A percentile compares a stretch with the other conserved stretches of the same genome.
These are phyloP conservation scores for Falcaria lacertinaria DNA, from an alignment of 2,888 invertebrate genomes.

Conservation along the genomic window DNA sequence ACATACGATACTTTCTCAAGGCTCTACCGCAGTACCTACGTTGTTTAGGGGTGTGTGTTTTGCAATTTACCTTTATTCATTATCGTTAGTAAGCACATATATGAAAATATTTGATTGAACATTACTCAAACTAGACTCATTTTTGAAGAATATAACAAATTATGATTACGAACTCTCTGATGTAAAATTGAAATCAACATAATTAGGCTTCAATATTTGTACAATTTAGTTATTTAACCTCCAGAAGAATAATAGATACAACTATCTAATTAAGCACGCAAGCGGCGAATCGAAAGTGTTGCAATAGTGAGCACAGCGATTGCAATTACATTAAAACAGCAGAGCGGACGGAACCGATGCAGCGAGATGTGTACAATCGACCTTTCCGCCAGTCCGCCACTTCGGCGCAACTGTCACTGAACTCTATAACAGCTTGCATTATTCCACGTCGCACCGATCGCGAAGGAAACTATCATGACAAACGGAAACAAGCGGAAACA, in stretches of 20 bases:
- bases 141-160: too few species aligned
- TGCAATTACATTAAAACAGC: constrained; percentile 9
- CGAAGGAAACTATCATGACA: neutral
- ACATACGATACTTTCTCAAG: neutral
- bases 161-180: too few species aligned
- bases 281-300: constrained; percentile 7
- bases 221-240: neutral
- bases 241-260: neutral
- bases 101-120: too few species aligned
- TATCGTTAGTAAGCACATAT: too few species aligned
- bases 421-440: constrained; percentile 1
- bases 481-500: neutral
- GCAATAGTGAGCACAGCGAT: constrained; percentile 13
- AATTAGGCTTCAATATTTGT: too few species aligned
- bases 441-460: neutral
- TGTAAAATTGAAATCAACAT: too few species aligned
- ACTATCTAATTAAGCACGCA: constrained; percentile 2
- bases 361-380: constrained; percentile 10
- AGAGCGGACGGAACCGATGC: constrained; percentile 25
- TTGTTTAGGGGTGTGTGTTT: too few species aligned
- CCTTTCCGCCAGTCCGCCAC: constrained; percentile 12
- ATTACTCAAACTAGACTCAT: too few species aligned
- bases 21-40: neutral
- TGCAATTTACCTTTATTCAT: too few species aligned
- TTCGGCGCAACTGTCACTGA: constrained; percentile 9